A percentile compares a stretch with the other conserved stretches of the same genome.
phyloP scores from a whole-genome alignment of 1,140 invertebrate genomes.

The Polypedilum pembai region DNA sequence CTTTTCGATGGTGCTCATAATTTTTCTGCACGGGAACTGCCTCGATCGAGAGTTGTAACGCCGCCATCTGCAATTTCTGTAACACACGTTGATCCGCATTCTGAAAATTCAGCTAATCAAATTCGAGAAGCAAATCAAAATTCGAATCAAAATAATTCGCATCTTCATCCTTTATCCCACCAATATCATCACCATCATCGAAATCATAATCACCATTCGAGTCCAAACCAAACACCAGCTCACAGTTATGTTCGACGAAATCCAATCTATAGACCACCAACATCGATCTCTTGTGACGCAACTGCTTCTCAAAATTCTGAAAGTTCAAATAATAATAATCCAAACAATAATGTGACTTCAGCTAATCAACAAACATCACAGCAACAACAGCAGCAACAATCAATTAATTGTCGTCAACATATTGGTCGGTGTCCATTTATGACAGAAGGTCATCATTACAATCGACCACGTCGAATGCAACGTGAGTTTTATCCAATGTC shows the following conservation, averaged over 20 bases:
- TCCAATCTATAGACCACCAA: too few relatives aligned
- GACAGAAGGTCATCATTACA: conserved; percentile 22
- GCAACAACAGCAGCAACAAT: conserved; percentile 21
- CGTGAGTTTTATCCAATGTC: conserved; percentile 10
- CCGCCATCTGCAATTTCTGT: background rate
- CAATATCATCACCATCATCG: background rate
- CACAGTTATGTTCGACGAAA: too few relatives aligned
- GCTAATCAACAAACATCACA: background rate
- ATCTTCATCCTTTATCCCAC: background rate
- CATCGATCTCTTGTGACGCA: too few relatives aligned
- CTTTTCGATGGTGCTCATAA: conserved; percentile 4
- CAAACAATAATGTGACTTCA: background rate
- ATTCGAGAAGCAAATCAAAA: background rate
- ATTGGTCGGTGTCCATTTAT: background rate
- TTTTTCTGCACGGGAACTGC: background rate
- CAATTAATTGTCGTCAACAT: background rate
- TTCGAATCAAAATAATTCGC: background rate
- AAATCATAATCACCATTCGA: too few relatives aligned
- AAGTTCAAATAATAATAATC: background rate
- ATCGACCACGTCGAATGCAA: background rate
- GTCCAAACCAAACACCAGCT: too few relatives aligned
- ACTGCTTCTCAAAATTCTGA: background rate
- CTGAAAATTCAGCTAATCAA: background rate
- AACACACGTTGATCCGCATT: background rate
- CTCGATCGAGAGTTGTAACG: background rate